These are phyloP conservation scores for Scalopus aquaticus DNA, from an alignment of 2,113 vertebrate genomes.

Conservation along the genomic window DNA sequence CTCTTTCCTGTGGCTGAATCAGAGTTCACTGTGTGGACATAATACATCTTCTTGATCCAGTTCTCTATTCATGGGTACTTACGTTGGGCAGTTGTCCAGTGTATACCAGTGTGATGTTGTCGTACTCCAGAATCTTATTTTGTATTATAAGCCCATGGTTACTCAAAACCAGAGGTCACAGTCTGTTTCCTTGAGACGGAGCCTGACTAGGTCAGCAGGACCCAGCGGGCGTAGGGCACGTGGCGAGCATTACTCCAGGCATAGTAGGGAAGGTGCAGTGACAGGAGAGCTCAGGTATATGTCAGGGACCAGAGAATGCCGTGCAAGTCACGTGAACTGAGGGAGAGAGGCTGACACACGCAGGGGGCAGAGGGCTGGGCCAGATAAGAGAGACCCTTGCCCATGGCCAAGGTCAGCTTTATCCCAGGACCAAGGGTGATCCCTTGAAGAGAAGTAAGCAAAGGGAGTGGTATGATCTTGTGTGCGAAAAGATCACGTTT, in stretches of 20 bases:
- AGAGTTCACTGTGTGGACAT: no score
- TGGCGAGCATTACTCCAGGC: no score
- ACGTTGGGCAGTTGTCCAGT: no score
- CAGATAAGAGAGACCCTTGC: not conserved
- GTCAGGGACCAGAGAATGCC: not conserved
- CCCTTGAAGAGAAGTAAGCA: not conserved
- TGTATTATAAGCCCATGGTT: no score
- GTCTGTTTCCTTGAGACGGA: not conserved
- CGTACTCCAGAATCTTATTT: no score
- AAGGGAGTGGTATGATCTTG: not conserved
- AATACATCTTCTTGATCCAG: no score
- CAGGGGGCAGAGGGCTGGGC: not conserved
- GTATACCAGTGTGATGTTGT: no score
- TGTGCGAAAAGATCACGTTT: not conserved
- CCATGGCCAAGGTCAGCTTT: accelerated
- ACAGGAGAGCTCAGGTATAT: not conserved
- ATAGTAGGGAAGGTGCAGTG: not conserved
- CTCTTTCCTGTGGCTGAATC: no score
- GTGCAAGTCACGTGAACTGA: not conserved
- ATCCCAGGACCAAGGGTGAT: not conserved
- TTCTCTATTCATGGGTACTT: no score
- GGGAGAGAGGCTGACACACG: no score
- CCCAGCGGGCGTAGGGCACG: not conserved
- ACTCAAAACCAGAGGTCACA: not conserved
- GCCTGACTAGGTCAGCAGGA: not conserved